Evolutionary conservation across 2,888 invertebrate species (phyloP).

Genomic region (Machimus atricapillus): DNA sequence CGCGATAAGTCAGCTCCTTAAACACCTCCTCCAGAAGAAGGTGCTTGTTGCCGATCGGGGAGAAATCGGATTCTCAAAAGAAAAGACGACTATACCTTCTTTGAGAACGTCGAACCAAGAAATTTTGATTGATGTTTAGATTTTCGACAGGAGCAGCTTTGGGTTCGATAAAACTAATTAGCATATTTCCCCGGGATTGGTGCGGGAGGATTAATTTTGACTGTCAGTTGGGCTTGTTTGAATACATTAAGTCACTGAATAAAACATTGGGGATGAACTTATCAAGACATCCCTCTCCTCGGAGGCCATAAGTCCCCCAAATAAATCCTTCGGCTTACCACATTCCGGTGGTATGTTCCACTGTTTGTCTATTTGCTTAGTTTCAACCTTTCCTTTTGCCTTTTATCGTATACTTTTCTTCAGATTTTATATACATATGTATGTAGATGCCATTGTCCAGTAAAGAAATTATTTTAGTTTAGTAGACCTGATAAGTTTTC

Average conservation of each 20-base stretch:
- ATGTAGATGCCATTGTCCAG: background rate
- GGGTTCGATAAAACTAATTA: conserved; percentile 1
- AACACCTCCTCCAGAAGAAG: background rate
- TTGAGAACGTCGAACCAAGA: background rate
- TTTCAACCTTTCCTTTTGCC: background rate
- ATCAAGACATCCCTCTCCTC: background rate
- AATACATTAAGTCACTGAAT: conserved; percentile 24
- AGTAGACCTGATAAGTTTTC: too few relatives aligned
- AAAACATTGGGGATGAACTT: conserved; percentile 23
- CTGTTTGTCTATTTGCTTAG: conserved; percentile 1
- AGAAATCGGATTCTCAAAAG: background rate
- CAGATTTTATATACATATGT: too few relatives aligned
- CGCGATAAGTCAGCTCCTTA: background rate
- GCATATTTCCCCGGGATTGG: conserved; percentile 2
- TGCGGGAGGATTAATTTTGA: conserved; percentile 15
- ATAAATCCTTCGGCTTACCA: conserved; percentile 18
- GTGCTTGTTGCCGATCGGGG: background rate
- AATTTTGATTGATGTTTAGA: conserved; percentile 15
- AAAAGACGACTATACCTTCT: background rate
- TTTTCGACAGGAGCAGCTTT: background rate
- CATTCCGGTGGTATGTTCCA: background rate
- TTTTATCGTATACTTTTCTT: too few relatives aligned
- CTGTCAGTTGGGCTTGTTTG: conserved; percentile 1
- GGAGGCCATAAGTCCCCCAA: background rate
- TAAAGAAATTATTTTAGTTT: too few relatives aligned